Evolutionary conservation across 2,797 vertebrate genomes (phyloP), one percentile per base, ranked within the genome.

Genomic region (Aphelocoma californica): DNA sequence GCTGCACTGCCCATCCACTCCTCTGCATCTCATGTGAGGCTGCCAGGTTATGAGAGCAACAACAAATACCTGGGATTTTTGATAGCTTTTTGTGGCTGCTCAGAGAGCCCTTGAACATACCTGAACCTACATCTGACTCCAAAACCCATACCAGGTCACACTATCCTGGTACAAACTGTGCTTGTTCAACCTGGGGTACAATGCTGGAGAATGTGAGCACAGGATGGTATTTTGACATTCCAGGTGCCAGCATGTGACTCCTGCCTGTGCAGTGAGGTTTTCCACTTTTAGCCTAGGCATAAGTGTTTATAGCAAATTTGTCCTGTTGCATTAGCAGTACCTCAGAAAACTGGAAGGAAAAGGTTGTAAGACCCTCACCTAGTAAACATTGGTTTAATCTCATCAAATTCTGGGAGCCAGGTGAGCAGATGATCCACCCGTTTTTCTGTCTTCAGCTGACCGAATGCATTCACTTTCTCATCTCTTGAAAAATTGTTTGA

Each of bases 111-210:
- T 86, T 15, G 14, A 88, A 57, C 2, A 2, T 31, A 50, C 7
- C 5, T 38, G 56, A 81, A 58, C 12, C 4, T 12, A 23, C 0
- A 0, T 26, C 8, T 2, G 4, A 31, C 24, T 70, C n/a, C 0
- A 4, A 89, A 81, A 67, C 14, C 34, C 38, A 18, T 10, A 23
- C 4, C 42, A 50, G 28, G 0, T 34, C 45, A 61, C 11, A 10
- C 5, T 47, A 32, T n/a, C 28, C 44, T 51, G 24, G 17, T 75
- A 69, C 23, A 70, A 81, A 44, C 14, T 31, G 0, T 29, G 11
- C 11, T 65, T 77, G 26, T 31, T 84, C 45, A 86, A 1, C 7
- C 15, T 16, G 5, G 5, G 7, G 16, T 72, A 34, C 29, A 48
- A 7, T 1, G 3, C 16, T 2, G 6, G 32, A 77, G 26, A 69